Evolutionary conservation across 2,888 invertebrate genomes (phyloP), one percentile per base, ranked within the genome.

Genomic region (Mechanitis mazaeus): DNA sequence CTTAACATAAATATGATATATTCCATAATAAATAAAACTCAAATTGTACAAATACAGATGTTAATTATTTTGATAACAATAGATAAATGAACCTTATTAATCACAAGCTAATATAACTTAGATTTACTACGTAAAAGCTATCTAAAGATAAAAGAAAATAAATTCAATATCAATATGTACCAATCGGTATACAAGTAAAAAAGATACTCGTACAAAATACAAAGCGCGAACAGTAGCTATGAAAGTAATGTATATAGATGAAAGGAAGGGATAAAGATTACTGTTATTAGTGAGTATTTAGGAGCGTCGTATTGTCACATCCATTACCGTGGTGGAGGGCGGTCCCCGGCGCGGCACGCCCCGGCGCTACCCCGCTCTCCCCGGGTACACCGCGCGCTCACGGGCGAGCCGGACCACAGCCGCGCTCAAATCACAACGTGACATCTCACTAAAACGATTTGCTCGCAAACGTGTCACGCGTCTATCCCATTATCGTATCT

Each of bases 281-380:
- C 81, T 79, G 79, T 81, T 84, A 79, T 75, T 72, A 72, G 72
- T 69, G 71, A 73, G 68, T 76, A 80, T 83, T 82, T 77, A 83
- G 86, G 85, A 84, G 84, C 87, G 85, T 84, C 85, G 82, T 85
- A 82, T 89, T 88, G 87, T 89, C 87, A 89, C 83, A 85, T 87
- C 87, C 86, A 89, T 87, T 87, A 88, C 84, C 81, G 77, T 75
- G 75, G 74, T 68, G 74, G 78, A 87, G 85, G 82, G 83, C 84
- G 66, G 77, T 77, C 59, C n/a, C 58, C 58, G 79, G 75, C 85
- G 80, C 83, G 85, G 85, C 85, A 75, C 73, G 54, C 59, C 60
- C 60, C 59, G 58, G 57, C 33, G 54, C 61, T 53, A 67, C 70
- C 64, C 67, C 71, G 65, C 68, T 65, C 57, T 55, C 55, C 59